These are phyloP conservation scores for Slavum lentiscoides DNA, from an alignment of 2,888 invertebrate species.

Conservation along the genomic window DNA sequence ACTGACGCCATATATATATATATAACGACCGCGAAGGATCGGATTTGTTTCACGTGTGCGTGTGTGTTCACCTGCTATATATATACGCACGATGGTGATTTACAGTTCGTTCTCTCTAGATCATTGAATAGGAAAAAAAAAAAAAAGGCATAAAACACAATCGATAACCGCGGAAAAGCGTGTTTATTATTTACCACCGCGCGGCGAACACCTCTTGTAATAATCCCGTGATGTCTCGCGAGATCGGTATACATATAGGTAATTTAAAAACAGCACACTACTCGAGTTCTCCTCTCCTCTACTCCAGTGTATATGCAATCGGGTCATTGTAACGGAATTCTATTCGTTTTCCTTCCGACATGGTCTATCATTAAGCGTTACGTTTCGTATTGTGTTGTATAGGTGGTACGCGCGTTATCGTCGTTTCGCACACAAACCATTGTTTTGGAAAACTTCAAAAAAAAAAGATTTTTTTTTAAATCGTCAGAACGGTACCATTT, in stretches of 20 bases:
- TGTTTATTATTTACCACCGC: not conserved
- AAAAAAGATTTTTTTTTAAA: too few relatives aligned
- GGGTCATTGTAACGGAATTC: slow-evolving; percentile 49
- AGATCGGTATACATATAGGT: slow-evolving; percentile 14
- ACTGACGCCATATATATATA: not conserved
- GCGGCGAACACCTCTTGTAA: slow-evolving; percentile 4
- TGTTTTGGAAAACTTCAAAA: slow-evolving; percentile 27
- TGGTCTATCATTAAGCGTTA: slow-evolving; percentile 36
- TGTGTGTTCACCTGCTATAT: not conserved
- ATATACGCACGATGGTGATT: not conserved
- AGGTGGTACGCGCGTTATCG: not conserved
- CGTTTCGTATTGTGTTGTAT: not conserved
- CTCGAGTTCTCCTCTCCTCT: not conserved
- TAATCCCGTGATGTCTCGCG: not conserved
- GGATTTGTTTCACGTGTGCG: not conserved
- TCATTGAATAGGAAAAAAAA: not conserved
- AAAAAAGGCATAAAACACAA: not conserved
- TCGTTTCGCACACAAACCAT: slow-evolving; percentile 15
- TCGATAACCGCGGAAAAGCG: slow-evolving; percentile 28
- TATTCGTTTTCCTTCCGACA: slow-evolving; percentile 25
- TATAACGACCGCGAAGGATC: not conserved
- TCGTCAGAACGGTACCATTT: too few relatives aligned
- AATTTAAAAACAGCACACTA: slow-evolving; percentile 2
- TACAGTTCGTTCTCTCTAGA: slow-evolving; percentile 1
- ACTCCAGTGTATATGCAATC: slow-evolving; percentile 27